Evolutionary conservation across 2,113 vertebrate genomes (phyloP), one percentile per base, ranked within the genome.

Genomic region (Ardeotis arabs): DNA sequence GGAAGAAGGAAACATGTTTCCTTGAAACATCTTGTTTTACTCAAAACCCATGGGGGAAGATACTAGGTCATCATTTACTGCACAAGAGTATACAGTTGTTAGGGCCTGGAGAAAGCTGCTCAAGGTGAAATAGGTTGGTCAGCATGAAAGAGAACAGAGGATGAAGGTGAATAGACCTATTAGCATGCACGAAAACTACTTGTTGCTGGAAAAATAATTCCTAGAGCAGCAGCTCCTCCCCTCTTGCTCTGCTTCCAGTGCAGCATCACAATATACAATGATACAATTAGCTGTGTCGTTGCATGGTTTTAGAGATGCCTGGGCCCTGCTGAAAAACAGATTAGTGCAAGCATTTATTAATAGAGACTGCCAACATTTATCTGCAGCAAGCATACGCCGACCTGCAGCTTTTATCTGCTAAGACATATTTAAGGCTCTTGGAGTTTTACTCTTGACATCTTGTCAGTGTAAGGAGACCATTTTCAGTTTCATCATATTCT

Each of bases 31-130:
- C 17, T 67, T 16, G 2, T 58, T 84, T 66, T 74, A 58, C 8
- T 24, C 37, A 12, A 49, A 88, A 50, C 24, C 39, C 5, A 7
- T 2, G 5, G 1, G 14, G 16, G 27, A 77, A 72, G 41, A 8
- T 21, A 18, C 21, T 22, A 49, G 53, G 44, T 7, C 4, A 20
- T 53, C 5, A 9, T 33, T 50, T 37, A 44, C 47, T 41, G 0
- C 4, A 6, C 12, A 33, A 12, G n/a, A 27, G 10, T 33, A 15
- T 10, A 6, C 24, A 37, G 13, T 33, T 3, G 0, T 33, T 49
- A 76, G 33, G 44, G 59, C 27, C 29, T 90, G 23, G 21, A 67
- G 28, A 78, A 75, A 67, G 37, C 35, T 69, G 55, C n/a, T 86
- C 10, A 14, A 28, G 15, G 44, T 41, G 24, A 53, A 90, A 58